A percentile compares a stretch with the other conserved stretches of the same genome.
phyloP scores from a whole-genome alignment of 2,113 vertebrate genomes.

The Cebidichthys violaceus region DNA sequence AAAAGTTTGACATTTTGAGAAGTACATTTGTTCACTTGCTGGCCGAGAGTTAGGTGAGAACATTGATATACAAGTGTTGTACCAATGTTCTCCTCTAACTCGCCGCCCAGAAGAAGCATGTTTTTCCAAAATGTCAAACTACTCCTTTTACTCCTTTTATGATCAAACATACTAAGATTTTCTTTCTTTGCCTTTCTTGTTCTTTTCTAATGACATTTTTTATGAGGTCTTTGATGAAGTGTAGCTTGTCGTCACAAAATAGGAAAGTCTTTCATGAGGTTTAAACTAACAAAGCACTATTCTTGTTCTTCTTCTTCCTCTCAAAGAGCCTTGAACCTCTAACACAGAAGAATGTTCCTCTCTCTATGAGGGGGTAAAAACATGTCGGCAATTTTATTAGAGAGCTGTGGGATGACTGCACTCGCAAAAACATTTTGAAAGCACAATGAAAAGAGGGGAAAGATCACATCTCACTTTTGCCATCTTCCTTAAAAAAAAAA shows the following conservation, averaged over 20 bases:
- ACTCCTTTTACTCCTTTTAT: slow-evolving; percentile 4
- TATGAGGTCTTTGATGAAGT: slow-evolving; percentile 19
- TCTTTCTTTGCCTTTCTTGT: background rate
- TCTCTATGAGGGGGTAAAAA: slow-evolving; percentile 32
- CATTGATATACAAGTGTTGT: background rate
- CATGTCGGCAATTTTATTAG: slow-evolving; percentile 55
- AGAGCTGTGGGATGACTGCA: slow-evolving; percentile 38
- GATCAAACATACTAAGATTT: background rate
- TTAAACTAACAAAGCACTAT: slow-evolving; percentile 23
- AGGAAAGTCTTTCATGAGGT: slow-evolving; percentile 29
- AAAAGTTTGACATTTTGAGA: slow-evolving; percentile 12
- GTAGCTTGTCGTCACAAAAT: background rate
- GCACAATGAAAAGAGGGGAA: slow-evolving; percentile 27
- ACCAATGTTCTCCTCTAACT: background rate
- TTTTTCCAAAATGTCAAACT: slow-evolving; percentile 19
- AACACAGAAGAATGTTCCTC: slow-evolving; percentile 11
- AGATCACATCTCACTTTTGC: slow-evolving; percentile 20
- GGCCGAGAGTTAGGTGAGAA: background rate
- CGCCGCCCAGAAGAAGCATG: background rate
- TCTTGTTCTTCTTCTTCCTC: slow-evolving; percentile 11
- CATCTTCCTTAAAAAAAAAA: slow-evolving; percentile 47
- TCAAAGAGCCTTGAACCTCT: slow-evolving; percentile 14
- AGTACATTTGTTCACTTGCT: slow-evolving; percentile 2
- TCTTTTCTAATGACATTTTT: slow-evolving; percentile 15
- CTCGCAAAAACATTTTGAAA: slow-evolving; percentile 25